Evolutionary conservation across 2,113 vertebrate species (phyloP), one percentile per base, ranked within the genome.

Genomic region (Psettodes erumei): DNA sequence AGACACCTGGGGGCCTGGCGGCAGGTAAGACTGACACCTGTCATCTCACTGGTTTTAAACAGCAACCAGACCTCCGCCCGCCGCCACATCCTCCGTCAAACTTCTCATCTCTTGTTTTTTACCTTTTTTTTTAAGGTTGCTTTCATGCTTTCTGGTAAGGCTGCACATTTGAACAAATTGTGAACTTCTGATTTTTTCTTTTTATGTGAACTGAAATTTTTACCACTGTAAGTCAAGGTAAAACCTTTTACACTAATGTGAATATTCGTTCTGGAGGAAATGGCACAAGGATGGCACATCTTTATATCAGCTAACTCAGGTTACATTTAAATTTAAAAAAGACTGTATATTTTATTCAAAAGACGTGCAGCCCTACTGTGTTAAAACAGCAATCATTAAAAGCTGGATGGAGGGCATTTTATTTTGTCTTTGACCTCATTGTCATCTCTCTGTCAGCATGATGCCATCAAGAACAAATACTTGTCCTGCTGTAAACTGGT

Each of bases 1-100:
- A 94, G 94, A 94, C 89, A 91, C 93, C 88, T 94, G 93, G 90
- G 92, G 94, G 90, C 89, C 93, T 85, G 91, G 91, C 90, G 91
- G 92, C 93, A 94, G 94, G 94, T 95, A 94, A 95, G 94, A 92
- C 90, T 79, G 86, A 88, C 86, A 87, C 89, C 78, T 89, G 81
- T 89, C 87, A 91, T 86, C 87, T 88, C 85, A 68, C 82, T 89
- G 90, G 86, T 89, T 86, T 80, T 75, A 28, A 79, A 78, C 75
- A 77, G 79, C 84, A 90, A 91, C 88, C 78, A 90, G 86, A 89
- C 75, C 63, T 86, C 85, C 85, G 77, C 86, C 86, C 88, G 87
- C 91, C 82, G 84, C 87, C 90, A 91, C 89, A 93, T 92, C 79
- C 84, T 87, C 79, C n/a, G 66, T 82, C 65, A 81, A 87, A 71